Evolutionary conservation across 2,113 vertebrate genomes (phyloP), one percentile per base, ranked within the genome.

Genomic region (Coracopsis vasa): DNA sequence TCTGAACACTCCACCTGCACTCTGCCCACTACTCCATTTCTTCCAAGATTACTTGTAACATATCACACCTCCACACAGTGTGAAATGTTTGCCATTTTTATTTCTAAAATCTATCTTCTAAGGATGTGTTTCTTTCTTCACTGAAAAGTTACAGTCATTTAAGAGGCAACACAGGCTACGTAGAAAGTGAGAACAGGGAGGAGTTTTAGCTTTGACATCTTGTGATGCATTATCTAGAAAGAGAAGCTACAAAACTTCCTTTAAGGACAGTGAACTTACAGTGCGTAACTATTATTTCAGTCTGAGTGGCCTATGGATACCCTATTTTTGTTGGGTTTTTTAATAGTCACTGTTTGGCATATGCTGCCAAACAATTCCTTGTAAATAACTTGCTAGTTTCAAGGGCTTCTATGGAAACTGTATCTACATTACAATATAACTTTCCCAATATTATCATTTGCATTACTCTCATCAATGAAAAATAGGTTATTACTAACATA

Each of bases 1-100:
- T 95, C 78, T 61, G 84, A 95, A 95, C 80, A 90, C 41, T 95
- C 85, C 95, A 95, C 92, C 88, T 96, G 90, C 88, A 88, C 73
- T 92, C 93, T 95, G 78, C 94, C 89, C 90, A 96, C 96, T 82
- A 50, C 48, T 85, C 28, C 25, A 51, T 86, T 94, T 95, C 66
- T 92, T 96, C 71, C 84, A 94, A 79, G 74, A 96, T 91, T 75
- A 69, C 90, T 95, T 87, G 51, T 27, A 95, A 92, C 66, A 85
- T 90, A 64, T 95, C 87, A 86, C 95, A 95, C 87, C 74, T 94
- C 84, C 85, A 33, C 41, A 79, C 19, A 77, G 84, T 80, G 91
- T 66, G 90, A 97, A 97, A 77, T 86, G 93, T 37, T 90, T 94
- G 84, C 84, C 74, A 69, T 72, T 94, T 95, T 90, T 82, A 92